Conservation (phyloP, 2,797 vertebrate species). For the Argya squamiceps region DNA sequence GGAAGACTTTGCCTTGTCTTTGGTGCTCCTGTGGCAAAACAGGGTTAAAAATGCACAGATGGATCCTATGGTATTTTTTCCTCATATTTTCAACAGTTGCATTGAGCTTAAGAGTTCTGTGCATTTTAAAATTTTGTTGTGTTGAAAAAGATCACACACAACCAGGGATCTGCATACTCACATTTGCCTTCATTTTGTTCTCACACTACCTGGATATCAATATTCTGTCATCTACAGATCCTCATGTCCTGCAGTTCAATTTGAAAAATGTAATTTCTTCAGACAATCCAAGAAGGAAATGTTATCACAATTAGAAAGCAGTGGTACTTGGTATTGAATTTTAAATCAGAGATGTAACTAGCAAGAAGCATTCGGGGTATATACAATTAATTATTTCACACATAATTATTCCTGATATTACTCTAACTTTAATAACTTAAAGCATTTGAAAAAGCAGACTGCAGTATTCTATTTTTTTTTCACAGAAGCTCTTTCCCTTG, state of each 20-base stretch:
- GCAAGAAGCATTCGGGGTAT: not conserved
- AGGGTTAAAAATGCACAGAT: not conserved
- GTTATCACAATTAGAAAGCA: not conserved
- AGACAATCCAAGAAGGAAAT: not conserved
- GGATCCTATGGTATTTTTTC: not conserved
- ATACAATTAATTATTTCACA: slow-evolving; percentile 41
- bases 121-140: not conserved
- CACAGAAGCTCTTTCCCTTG: slow-evolving; percentile 17
- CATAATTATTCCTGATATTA: slow-evolving; percentile 39
- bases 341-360: slow-evolving; percentile 36
- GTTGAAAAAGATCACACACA: not conserved
- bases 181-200: not conserved
- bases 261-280: slow-evolving; percentile 35
- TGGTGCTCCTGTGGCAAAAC: not conserved
- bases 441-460: slow-evolving; percentile 38
- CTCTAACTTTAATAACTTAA: not conserved
- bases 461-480: not conserved
- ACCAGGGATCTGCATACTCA: not conserved
- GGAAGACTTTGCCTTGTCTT: not conserved
- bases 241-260: not conserved
- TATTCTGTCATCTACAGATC: not conserved
- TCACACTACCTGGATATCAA: not conserved
- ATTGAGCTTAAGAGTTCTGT: not conserved
- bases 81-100: not conserved
- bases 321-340: slow-evolving; percentile 27